phyloP scores from a whole-genome alignment of 1,140 invertebrate genomes.

The Dinothrombium tinctorium region DNA sequence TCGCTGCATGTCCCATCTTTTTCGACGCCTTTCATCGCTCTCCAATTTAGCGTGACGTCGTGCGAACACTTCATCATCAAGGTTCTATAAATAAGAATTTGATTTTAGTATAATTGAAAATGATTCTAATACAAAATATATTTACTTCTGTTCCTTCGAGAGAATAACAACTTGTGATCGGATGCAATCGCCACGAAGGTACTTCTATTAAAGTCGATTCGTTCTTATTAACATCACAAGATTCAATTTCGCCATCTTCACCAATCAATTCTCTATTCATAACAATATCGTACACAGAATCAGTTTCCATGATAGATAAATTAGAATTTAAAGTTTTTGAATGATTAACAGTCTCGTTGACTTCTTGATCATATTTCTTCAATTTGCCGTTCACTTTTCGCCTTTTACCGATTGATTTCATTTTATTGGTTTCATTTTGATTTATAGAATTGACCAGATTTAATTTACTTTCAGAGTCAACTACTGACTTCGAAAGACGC shows the following conservation, averaged over 20 bases:
- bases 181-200: constrained; percentile 39
- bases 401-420: too few species aligned
- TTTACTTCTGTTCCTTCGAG: constrained; percentile 46
- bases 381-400: too few species aligned
- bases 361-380: too few species aligned
- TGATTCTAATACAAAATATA: constrained; percentile 1
- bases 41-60: constrained; percentile 58
- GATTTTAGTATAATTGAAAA: background rate
- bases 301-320: too few species aligned
- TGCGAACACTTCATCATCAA: constrained; percentile 51
- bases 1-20: constrained; percentile 20
- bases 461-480: too few species aligned
- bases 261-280: background rate
- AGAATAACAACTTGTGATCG: constrained; percentile 39
- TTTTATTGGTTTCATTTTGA: too few species aligned
- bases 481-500: too few species aligned
- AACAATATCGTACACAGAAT: background rate
- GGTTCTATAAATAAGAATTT: constrained; percentile 2
- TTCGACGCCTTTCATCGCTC: constrained; percentile 51
- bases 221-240: too few species aligned
- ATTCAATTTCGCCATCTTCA: background rate
- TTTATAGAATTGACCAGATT: too few species aligned
- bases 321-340: too few species aligned
- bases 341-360: too few species aligned
- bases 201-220: constrained; percentile 20